phyloP scores from a whole-genome alignment of 2,113 vertebrate species.

The Menura novaehollandiae region DNA sequence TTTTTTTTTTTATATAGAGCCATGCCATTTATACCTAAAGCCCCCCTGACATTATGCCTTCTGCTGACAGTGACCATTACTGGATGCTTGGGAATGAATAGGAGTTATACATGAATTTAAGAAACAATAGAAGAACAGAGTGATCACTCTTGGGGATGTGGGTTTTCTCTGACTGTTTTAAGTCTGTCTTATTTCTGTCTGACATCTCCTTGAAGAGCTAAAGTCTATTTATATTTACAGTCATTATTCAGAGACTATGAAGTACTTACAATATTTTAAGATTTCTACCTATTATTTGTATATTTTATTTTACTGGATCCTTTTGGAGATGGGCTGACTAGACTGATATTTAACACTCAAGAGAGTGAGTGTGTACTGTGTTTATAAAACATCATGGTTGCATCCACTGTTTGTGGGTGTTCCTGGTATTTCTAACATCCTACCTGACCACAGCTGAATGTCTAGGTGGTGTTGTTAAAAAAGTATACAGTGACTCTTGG shows the following conservation, averaged over 20 bases:
- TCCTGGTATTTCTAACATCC: background rate
- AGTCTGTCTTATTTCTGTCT: background rate
- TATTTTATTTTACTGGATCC: background rate
- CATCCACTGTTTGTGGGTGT: fast-evolving
- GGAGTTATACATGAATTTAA: background rate
- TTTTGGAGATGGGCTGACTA: background rate
- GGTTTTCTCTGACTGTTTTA: background rate
- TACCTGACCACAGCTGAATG: background rate
- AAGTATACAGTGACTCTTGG: background rate
- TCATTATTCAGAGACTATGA: background rate
- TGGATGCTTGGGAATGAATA: background rate
- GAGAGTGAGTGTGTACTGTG: background rate
- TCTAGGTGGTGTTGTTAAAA: background rate
- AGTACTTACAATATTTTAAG: background rate
- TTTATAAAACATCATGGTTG: background rate
- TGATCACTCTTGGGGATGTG: background rate
- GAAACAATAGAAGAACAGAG: background rate
- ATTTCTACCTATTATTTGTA: background rate
- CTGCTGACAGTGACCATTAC: background rate
- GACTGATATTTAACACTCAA: background rate
- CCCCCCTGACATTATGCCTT: background rate
- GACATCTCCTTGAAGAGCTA: background rate
- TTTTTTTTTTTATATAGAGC: background rate
- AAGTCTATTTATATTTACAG: background rate
- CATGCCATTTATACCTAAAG: background rate